Conservation (phyloP, 1,140 invertebrate genomes). For the Cotesia glomerata region DNA sequence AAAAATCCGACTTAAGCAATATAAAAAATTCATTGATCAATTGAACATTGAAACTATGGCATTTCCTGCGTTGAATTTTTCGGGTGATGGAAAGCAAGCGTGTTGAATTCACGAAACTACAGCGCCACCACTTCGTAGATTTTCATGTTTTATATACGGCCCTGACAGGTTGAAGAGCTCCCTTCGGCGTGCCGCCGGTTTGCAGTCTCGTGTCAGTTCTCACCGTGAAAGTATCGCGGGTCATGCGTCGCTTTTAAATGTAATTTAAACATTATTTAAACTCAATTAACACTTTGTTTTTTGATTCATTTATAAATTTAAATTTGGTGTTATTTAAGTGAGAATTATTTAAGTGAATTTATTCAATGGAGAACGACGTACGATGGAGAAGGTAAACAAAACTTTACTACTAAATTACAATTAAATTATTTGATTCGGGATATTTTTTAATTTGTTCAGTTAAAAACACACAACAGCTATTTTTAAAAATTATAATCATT, state of each 20-base stretch:
- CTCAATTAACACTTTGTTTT: neutral
- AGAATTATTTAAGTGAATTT: constrained; percentile 10
- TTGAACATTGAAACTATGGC: no score
- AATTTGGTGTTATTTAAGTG: neutral
- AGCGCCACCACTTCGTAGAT: constrained; percentile 15
- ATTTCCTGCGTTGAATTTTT: no score
- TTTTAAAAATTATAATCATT: no score
- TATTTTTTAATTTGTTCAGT: neutral
- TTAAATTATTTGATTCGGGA: neutral
- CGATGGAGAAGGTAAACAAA: constrained; percentile 36
- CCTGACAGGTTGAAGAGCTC: constrained; percentile 28
- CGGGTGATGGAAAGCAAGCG: neutral
- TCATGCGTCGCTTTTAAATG: neutral
- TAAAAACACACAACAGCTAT: no score
- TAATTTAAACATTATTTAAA: neutral
- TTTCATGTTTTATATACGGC: constrained; percentile 37
- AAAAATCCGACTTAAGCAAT: no score
- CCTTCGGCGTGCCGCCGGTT: constrained; percentile 32
- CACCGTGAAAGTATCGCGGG: neutral
- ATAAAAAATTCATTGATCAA: no score
- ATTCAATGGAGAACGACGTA: constrained; percentile 46
- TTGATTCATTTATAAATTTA: neutral
- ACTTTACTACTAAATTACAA: neutral
- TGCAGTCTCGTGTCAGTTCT: constrained; percentile 43
- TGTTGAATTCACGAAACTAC: neutral